Percentiles rank a stretch among this genome's conserved stretches.
These are phyloP conservation scores for Nephila pilipes DNA, from an alignment of 1,140 invertebrate species.

Conservation along the genomic window DNA sequence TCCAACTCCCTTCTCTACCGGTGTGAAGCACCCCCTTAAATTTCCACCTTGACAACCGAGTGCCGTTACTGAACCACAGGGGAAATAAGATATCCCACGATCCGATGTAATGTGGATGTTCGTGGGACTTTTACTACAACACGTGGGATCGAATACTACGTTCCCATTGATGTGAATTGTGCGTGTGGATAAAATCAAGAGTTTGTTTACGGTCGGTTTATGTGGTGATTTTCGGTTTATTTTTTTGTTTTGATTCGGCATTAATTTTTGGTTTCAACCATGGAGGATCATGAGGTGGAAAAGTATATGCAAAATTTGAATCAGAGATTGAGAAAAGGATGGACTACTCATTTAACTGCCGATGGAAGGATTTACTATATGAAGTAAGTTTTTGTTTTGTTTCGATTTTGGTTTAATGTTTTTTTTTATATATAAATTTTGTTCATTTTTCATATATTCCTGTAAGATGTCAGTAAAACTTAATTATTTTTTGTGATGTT, in stretches of 20 bases:
- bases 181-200: neutral
- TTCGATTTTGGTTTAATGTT: neutral
- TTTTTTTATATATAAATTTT: no score
- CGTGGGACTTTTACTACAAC: neutral
- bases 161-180: constrained; percentile 10
- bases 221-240: neutral
- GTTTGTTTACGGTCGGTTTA: neutral
- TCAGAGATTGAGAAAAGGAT: constrained; percentile 82
- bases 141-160: constrained; percentile 10
- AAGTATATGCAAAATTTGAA: constrained; percentile 79
- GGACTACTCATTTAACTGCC: constrained; percentile 87
- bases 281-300: neutral
- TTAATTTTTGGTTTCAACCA: neutral
- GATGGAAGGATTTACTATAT: constrained; percentile 89
- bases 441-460: no score
- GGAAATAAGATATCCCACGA: neutral
- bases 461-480: no score
- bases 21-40: neutral
- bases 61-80: neutral
- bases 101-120: neutral
- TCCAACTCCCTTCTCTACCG: neutral
- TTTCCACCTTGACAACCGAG: neutral
- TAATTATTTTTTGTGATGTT: no score
- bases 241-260: neutral
- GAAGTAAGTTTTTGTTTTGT: constrained; percentile 85